Base-by-base conservation (phyloP, 1,140 invertebrate genomes). In the Littorina saxatilis region DNA sequence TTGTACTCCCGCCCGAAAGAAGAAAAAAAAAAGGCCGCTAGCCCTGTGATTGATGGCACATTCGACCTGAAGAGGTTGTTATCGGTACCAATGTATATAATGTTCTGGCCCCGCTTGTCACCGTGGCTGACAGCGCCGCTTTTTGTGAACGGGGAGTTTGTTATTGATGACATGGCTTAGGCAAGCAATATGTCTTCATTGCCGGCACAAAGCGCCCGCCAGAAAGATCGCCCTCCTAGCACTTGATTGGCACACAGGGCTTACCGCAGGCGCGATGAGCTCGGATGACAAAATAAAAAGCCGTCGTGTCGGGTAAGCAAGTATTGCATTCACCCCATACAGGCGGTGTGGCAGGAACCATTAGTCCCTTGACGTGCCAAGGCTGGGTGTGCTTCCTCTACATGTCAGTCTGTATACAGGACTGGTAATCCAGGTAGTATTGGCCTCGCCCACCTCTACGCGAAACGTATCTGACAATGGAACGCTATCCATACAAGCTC, bases 181-280 rank as follows among this genome's bases (percentile, higher is more conserved):
- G 17, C 29, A 32, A n/a, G 76, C 76, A 63, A 78, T 78, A 78
- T 40, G 76, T 78, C 76, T 78, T 78, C 55, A 63, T 35, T 66
- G 76, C n/a, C 17, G 70, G 39, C 23, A 50, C 70, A 50, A 32
- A 73, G 39, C 7, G 0, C 40, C 27, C n/a, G 39, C 70, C 40
- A 50, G 15, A 13, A 27, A 17, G 37, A 43, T 43, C 35, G 43
- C 7, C 43, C 43, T n/a, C 43, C 43, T 9, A 47, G 17, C 43
- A 47, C 43, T 47, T 17, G 7, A 47, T 47, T 47, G 43, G 7
- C 43, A 17, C 43, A 5, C 43, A 5, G 7, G 43, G 5, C 43
- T 47, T 47, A 47, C 43, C 1, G 1, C 0, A 43, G 0, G 20
- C 32, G 43, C 37, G 70, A 73, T 73, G 70, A 52, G 40, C 70